A percentile compares a stretch with the other conserved stretches of the same genome.
Evolutionary conservation across 1,140 invertebrate genomes (phyloP).

Genomic region (Trichonephila clavata): DNA sequence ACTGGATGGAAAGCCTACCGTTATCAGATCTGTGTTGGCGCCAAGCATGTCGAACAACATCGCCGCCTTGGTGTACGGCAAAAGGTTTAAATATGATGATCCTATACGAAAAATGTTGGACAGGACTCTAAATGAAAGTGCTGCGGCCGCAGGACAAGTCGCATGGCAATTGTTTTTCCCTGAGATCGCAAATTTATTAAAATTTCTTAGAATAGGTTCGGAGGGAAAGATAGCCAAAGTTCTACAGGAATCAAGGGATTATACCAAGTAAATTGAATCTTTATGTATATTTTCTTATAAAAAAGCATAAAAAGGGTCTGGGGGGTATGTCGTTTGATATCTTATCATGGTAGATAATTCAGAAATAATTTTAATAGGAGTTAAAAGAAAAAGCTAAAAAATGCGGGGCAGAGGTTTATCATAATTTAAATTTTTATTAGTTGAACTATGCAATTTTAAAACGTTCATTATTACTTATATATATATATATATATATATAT

Average conservation of each 20-base stretch:
- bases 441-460: too few relatives aligned
- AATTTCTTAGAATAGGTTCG: conserved; percentile 28
- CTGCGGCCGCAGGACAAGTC: conserved; percentile 41
- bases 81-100: conserved; percentile 83
- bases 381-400: too few relatives aligned
- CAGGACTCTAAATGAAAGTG: conserved; percentile 84
- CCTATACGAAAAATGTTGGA: conserved; percentile 86
- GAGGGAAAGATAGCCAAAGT: neutral
- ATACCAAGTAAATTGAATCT: neutral
- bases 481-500: too few relatives aligned
- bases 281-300: too few relatives aligned
- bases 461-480: too few relatives aligned
- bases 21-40: conserved; percentile 53
- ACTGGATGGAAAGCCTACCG: neutral
- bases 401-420: too few relatives aligned
- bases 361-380: too few relatives aligned
- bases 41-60: conserved; percentile 85
- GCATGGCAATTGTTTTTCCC: conserved; percentile 65
- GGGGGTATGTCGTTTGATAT: too few relatives aligned
- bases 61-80: conserved; percentile 92
- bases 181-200: conserved; percentile 54
- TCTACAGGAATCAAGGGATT: neutral
- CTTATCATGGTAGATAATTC: too few relatives aligned
- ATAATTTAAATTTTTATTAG: too few relatives aligned
- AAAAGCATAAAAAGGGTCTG: too few relatives aligned